Evolutionary conservation across 2,888 invertebrate genomes (phyloP).

Genomic region (Spilosoma lubricipeda): DNA sequence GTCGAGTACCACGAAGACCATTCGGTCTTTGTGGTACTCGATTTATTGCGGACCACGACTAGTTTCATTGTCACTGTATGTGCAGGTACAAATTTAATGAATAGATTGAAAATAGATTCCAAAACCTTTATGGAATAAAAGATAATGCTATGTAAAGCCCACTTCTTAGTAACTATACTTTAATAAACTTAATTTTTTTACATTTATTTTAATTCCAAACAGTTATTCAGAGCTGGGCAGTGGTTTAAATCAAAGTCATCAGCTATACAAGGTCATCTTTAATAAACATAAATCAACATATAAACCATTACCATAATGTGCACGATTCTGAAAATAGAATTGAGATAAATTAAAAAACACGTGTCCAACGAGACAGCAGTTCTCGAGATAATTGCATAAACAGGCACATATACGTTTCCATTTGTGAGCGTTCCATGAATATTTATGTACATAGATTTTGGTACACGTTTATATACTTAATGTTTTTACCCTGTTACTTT

Average conservation of each 20-base stretch:
- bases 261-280: neutral
- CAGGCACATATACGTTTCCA: neutral
- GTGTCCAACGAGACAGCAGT: neutral
- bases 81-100: neutral
- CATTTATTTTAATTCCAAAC: neutral
- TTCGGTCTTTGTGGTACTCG: neutral
- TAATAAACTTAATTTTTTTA: neutral
- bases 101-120: neutral
- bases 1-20: too few relatives aligned
- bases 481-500: neutral
- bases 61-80: neutral
- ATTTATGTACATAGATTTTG: neutral
- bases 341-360: conserved; percentile 1
- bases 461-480: neutral
- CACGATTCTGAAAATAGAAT: neutral
- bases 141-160: neutral
- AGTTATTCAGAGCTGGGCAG: neutral
- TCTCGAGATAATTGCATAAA: neutral
- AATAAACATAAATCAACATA: neutral
- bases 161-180: neutral
- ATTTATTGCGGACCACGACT: neutral
- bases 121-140: neutral
- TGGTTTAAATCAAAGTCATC: neutral
- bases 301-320: neutral
- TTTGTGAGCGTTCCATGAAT: neutral